Base-by-base conservation (phyloP, 1,140 invertebrate genomes). In the Drosophila albomicans region DNA sequence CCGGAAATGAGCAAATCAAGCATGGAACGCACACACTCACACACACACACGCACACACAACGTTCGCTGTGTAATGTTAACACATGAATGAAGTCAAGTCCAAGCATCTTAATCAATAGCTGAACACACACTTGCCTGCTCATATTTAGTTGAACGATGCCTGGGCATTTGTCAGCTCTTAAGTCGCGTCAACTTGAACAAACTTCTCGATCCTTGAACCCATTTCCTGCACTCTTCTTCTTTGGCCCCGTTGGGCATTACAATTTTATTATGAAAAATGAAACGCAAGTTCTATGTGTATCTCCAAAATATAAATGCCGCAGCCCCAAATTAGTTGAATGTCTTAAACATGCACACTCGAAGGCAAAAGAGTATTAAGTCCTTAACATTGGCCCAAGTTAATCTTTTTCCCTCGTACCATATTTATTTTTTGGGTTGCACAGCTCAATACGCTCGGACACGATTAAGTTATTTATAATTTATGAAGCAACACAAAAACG, bases 391-490 rank as follows among this genome's bases (percentile, higher is more conserved):
- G 30, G n/a, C 13, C 28, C 5, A 52, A 13, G 13, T 35, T 8
- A 13, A 32, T 35, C 30, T 54, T 35, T 52, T 52, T 10, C 1
- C 11, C n/a, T 35, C 1, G 15, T 20, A 11, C n/a, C 11, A n/a
- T 61, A 38, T 59, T 66, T 48, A 7, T 49, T 51, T 69, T 15
- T 43, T 56, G 13, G 52, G 43, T 38, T 57, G 57, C 38, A 81
- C 81, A 71, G 77, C 79, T 87, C 77, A 87, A 87, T 80, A 82
- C 78, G 69, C 77, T 82, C 73, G 79, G 77, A 79, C 81, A 82
- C 77, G 81, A 84, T 78, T 86, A 84, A 82, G 67, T 79, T 82
- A 82, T 87, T 87, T 87, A 82, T 87, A 87, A 87, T 87, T 87
- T 87, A 87, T 87, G 79, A 67, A 67, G 59, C 48, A 51, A 11